Percentiles rank a stretch among this genome's conserved stretches.
Evolutionary conservation across 2,888 invertebrate genomes (phyloP).

Genomic region (Diadromus collaris): DNA sequence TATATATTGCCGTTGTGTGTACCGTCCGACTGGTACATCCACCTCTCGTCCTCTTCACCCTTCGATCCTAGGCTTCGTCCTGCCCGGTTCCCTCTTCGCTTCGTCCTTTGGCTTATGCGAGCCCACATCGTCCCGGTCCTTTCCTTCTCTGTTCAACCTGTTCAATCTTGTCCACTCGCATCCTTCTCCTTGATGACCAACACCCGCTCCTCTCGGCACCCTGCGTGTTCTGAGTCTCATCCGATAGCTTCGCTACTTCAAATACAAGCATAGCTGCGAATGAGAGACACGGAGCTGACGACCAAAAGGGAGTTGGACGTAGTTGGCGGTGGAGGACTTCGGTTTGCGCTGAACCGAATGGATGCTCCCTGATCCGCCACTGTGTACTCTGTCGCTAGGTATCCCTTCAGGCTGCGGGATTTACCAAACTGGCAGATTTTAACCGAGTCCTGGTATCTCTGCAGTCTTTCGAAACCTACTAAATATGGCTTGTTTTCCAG

Average conservation of each 20-base stretch:
- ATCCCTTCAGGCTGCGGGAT: background rate
- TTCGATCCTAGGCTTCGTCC: conserved; percentile 66
- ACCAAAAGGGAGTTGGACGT: conserved; percentile 20
- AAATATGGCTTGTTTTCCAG: background rate
- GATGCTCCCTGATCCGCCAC: conserved; percentile 15
- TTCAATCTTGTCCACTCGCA: conserved; percentile 28
- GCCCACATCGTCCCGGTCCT: conserved; percentile 61
- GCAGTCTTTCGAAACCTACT: background rate
- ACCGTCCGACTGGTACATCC: conserved; percentile 42
- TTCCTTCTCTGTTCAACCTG: conserved; percentile 53
- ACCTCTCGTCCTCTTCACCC: conserved; percentile 41
- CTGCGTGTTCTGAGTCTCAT: conserved; percentile 18
- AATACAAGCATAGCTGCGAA: conserved; percentile 10
- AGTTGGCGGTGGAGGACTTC: conserved; percentile 21
- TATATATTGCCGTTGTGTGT: conserved; percentile 60
- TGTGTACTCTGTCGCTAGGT: background rate
- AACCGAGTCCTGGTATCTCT: background rate
- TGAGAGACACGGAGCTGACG: conserved; percentile 9
- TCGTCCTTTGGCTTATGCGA: conserved; percentile 74
- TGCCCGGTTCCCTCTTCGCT: conserved; percentile 61
- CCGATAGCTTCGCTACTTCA: conserved; percentile 13
- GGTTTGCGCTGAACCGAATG: conserved; percentile 9
- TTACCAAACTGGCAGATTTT: background rate
- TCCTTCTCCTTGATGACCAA: conserved; percentile 59
- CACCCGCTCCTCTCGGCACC: conserved; percentile 47